Percentiles rank a stretch among this genome's conserved stretches.
These are phyloP conservation scores for Erebia ligea DNA, from an alignment of 2,888 invertebrate genomes.

Conservation along the genomic window DNA sequence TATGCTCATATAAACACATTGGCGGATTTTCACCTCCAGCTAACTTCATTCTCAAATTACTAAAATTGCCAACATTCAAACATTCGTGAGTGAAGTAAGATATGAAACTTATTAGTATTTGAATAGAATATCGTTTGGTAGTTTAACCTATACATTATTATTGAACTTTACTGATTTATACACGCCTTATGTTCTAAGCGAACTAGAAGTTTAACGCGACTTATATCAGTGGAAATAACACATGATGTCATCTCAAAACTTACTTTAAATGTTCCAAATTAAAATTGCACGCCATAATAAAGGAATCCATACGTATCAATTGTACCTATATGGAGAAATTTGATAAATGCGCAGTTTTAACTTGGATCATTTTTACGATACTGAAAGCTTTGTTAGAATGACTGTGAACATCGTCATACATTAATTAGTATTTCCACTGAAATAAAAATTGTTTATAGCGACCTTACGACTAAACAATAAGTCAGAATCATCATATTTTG, in stretches of 20 bases:
- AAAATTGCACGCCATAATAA: neutral
- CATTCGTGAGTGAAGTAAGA: too few species aligned
- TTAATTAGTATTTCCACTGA: slow-evolving; percentile 4
- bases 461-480: neutral
- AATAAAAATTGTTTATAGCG: neutral
- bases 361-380: neutral
- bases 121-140: neutral
- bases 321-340: neutral
- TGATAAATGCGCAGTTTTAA: neutral
- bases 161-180: neutral
- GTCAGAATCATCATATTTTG: neutral
- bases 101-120: too few species aligned
- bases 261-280: neutral
- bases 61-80: too few species aligned
- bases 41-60: too few species aligned
- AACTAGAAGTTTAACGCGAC: neutral
- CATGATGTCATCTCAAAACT: neutral
- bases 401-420: neutral
- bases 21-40: too few species aligned
- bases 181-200: neutral
- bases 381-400: too few species aligned
- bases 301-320: neutral
- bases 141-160: neutral
- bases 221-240: neutral
- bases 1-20: too few species aligned